phyloP scores from a whole-genome alignment of 2,888 invertebrate genomes.

The Alloscopus bannaensis region DNA sequence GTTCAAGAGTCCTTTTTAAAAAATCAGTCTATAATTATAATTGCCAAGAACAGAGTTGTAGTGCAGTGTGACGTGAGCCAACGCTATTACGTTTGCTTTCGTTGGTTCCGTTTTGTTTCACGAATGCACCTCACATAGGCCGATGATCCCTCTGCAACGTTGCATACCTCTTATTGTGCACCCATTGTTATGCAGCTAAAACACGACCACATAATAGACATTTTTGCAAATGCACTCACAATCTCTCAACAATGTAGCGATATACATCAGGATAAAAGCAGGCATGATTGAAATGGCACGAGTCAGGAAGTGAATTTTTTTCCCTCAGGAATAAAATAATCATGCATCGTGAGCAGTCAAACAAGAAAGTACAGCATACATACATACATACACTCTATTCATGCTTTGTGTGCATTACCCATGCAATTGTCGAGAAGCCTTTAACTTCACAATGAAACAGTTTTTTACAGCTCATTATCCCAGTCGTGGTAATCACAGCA shows the following conservation, averaged over 20 bases:
- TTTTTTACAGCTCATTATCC: slow-evolving; percentile 55
- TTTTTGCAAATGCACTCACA: too few relatives aligned
- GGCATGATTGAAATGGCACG: slow-evolving; percentile 43
- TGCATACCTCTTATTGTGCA: slow-evolving; percentile 12
- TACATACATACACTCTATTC: background rate
- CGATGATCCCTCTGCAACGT: background rate
- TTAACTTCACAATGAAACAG: slow-evolving; percentile 59
- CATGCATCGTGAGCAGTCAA: slow-evolving; percentile 29
- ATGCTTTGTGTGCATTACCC: slow-evolving; percentile 16
- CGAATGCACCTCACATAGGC: background rate
- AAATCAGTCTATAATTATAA: slow-evolving; percentile 22
- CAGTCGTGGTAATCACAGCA: slow-evolving; percentile 53
- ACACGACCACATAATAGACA: too few relatives aligned
- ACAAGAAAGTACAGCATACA: slow-evolving; percentile 14
- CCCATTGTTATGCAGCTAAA: too few relatives aligned
- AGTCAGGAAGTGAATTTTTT: slow-evolving; percentile 63
- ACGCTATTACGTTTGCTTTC: slow-evolving; percentile 31
- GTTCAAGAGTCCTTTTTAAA: slow-evolving; percentile 47
- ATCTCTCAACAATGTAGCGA: too few relatives aligned
- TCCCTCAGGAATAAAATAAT: slow-evolving; percentile 50
- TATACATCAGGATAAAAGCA: too few relatives aligned
- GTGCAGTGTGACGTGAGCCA: too few relatives aligned
- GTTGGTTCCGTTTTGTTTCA: too few relatives aligned
- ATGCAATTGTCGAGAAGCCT: slow-evolving; percentile 43
- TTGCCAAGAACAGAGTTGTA: too few relatives aligned